phyloP scores from a whole-genome alignment of 2,888 invertebrate species.

The Caenorhabditis sp. region DNA sequence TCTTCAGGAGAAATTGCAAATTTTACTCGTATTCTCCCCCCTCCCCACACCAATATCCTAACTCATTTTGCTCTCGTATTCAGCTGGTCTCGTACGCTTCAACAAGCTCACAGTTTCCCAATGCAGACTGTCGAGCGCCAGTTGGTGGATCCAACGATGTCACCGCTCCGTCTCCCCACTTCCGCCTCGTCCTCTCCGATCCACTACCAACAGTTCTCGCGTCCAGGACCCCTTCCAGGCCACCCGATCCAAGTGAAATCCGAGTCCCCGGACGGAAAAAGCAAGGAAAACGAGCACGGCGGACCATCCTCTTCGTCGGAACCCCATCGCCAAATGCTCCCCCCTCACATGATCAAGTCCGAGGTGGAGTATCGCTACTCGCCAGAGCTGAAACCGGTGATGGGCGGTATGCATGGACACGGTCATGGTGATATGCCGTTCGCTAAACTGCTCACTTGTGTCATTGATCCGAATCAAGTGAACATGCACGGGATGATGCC shows the following conservation, averaged over 20 bases:
- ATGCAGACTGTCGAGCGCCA: constrained; percentile 53
- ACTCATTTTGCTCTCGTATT: no score
- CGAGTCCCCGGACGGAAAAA: constrained; percentile 40
- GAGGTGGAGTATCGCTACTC: constrained; percentile 32
- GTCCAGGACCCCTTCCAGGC: neutral
- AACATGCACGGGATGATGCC: constrained; percentile 36
- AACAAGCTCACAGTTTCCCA: constrained; percentile 50
- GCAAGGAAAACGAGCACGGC: constrained; percentile 34
- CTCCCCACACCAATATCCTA: neutral
- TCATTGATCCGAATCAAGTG: constrained; percentile 38
- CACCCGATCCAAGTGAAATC: neutral
- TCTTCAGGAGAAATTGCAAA: no score
- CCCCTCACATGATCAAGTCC: constrained; percentile 39
- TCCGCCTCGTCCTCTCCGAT: neutral
- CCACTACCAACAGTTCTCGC: neutral
- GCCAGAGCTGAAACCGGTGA: constrained; percentile 9
- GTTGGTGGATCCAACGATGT: constrained; percentile 18
- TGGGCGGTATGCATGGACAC: neutral
- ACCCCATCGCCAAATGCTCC: neutral
- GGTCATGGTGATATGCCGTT: constrained; percentile 10
- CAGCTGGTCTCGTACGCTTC: constrained; percentile 55
- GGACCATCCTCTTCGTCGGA: neutral
- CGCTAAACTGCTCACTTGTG: constrained; percentile 45
- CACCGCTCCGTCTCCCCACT: constrained; percentile 22
- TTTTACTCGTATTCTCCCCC: constrained; percentile 9